Evolutionary conservation across 2,113 vertebrate species (phyloP).

Genomic region (Chrysochloris asiatica): DNA sequence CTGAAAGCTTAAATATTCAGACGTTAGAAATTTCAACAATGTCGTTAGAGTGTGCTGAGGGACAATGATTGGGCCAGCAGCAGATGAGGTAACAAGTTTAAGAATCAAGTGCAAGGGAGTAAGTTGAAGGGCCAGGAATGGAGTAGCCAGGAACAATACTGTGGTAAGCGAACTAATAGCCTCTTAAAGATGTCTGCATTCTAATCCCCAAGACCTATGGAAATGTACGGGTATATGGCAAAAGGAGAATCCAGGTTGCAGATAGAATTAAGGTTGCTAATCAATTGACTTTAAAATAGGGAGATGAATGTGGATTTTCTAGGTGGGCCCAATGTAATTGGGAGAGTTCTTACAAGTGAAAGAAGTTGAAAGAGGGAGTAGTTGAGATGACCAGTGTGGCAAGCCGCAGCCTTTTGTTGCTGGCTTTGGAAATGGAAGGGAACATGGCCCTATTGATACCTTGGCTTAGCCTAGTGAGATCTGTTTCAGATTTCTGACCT

Average conservation of each 20-base stretch:
- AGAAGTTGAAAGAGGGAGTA: background rate
- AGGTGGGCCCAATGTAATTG: background rate
- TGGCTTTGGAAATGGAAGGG: background rate
- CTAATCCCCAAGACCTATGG: background rate
- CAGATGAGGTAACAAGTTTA: background rate
- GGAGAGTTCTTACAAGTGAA: background rate
- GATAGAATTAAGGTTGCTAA: background rate
- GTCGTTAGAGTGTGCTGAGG: background rate
- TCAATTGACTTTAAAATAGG: background rate
- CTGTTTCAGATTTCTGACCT: background rate
- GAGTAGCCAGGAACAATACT: background rate
- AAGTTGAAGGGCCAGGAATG: background rate
- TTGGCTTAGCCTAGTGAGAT: background rate
- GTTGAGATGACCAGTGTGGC: background rate
- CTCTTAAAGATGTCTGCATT: background rate
- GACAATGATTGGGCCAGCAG: background rate
- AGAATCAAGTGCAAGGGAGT: background rate
- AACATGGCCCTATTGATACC: background rate
- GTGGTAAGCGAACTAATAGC: background rate
- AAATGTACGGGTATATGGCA: background rate
- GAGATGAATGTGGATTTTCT: background rate
- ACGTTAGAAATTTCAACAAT: background rate
- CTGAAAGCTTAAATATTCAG: background rate
- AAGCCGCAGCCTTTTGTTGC: background rate
- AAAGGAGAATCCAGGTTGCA: background rate